A percentile compares a stretch with the other conserved stretches of the same genome.
These are phyloP conservation scores for Erpobdella octoculata DNA, from an alignment of 2,888 invertebrate species.

Conservation along the genomic window DNA sequence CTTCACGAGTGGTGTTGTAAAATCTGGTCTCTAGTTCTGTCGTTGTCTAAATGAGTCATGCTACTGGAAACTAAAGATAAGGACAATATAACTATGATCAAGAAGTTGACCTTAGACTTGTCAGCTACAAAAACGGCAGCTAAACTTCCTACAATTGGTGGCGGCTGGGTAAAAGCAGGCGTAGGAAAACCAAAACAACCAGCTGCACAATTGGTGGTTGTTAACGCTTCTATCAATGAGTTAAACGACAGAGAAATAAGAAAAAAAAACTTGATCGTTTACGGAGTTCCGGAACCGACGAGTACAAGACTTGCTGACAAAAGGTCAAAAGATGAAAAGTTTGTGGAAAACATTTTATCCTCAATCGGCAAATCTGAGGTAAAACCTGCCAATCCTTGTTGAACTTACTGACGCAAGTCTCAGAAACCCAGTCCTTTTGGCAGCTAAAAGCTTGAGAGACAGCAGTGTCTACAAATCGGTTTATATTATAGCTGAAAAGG, in stretches of 20 bases:
- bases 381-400: conserved; percentile 1
- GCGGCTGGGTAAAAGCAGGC: not conserved
- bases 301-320: no score
- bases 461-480: not conserved
- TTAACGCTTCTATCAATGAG: not conserved
- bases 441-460: not conserved
- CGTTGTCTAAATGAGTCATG: not conserved
- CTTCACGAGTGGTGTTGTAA: not conserved
- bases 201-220: not conserved
- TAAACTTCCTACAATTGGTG: not conserved
- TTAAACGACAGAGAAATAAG: no score
- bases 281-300: no score
- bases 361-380: not conserved
- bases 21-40: not conserved
- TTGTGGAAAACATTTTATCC: no score
- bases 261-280: not conserved
- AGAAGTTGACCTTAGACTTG: not conserved
- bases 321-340: no score
- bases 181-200: no score
- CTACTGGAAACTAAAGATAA: not conserved
- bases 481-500: no score
- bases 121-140: not conserved
- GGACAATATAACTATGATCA: not conserved
- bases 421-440: no score
- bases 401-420: no score